Conservation (phyloP, 2,113 vertebrate species). For the Typhlomys cinereus region DNA sequence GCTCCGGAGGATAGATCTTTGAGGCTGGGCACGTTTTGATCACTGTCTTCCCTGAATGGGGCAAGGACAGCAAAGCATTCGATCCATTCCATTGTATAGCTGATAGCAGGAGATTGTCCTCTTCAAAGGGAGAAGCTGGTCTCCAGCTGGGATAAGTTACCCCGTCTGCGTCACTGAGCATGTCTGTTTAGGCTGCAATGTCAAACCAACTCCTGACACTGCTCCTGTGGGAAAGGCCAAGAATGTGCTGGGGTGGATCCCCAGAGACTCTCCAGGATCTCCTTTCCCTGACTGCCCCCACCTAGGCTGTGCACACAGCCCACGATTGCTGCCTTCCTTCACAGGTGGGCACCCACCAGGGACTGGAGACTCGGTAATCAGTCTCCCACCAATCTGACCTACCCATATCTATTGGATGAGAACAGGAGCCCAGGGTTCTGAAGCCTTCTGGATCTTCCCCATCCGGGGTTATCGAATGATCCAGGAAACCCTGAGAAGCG, state of each 20-base stretch:
- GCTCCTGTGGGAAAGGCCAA: slow-evolving; percentile 51
- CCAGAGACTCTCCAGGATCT: not conserved
- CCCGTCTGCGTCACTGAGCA: slow-evolving; percentile 40
- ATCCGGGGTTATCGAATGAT: not conserved
- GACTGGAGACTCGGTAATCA: not conserved
- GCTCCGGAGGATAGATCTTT: not conserved
- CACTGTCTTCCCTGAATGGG: slow-evolving; percentile 22
- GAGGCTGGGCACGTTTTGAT: slow-evolving; percentile 47
- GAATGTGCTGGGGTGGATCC: slow-evolving; percentile 46
- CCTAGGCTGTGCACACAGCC: slow-evolving; percentile 29
- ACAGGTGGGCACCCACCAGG: slow-evolving; percentile 33
- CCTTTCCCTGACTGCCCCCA: not conserved
- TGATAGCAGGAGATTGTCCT: not conserved
- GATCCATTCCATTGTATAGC: slow-evolving; percentile 19
- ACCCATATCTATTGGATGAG: not conserved
- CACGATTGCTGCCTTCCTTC: slow-evolving; percentile 12
- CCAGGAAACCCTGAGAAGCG: not conserved
- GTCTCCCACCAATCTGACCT: not conserved
- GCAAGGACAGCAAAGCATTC: not conserved
- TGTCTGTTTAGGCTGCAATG: slow-evolving; percentile 29
- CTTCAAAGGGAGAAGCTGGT: slow-evolving; percentile 31
- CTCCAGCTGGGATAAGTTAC: slow-evolving; percentile 14
- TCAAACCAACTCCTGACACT: slow-evolving; percentile 33
- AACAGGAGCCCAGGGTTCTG: not conserved
- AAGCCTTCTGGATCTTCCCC: not conserved